These are phyloP conservation scores for Fopius arisanus DNA, from an alignment of 1,140 invertebrate genomes.

Conservation along the genomic window DNA sequence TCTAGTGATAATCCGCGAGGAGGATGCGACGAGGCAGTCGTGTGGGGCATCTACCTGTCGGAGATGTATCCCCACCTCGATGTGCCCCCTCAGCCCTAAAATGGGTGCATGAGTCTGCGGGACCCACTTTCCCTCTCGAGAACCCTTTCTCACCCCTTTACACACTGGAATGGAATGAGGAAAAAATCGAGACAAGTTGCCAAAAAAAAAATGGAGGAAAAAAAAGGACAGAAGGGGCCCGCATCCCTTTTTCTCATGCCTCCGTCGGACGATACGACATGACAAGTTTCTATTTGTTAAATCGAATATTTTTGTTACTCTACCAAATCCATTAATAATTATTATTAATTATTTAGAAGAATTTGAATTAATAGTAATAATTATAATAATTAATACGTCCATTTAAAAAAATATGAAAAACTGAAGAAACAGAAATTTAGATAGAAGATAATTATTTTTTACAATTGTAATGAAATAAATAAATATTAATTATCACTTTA, in stretches of 20 bases:
- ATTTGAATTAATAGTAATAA: too few species aligned
- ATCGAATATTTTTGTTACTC: not conserved
- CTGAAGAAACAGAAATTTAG: too few species aligned
- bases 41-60: conserved; percentile 26
- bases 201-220: not conserved
- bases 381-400: too few species aligned
- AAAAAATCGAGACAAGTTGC: conserved; percentile 10
- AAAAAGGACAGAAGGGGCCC: not conserved
- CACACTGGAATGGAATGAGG: not conserved
- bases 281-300: not conserved
- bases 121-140: conserved; percentile 25
- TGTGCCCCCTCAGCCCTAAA: not conserved
- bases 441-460: too few species aligned
- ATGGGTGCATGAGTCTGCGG: not conserved
- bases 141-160: conserved; percentile 22
- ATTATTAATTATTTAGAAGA: too few species aligned
- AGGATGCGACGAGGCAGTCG: conserved; percentile 31
- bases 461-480: too few species aligned
- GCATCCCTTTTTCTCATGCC: not conserved
- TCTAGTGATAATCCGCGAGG: conserved; percentile 32
- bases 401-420: too few species aligned
- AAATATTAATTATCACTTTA: too few species aligned
- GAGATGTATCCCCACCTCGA: not conserved
- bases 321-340: too few species aligned
- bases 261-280: not conserved